Evolutionary conservation across 2,888 invertebrate genomes (phyloP), one percentile per base, ranked within the genome.

Genomic region (Antitype chi): DNA sequence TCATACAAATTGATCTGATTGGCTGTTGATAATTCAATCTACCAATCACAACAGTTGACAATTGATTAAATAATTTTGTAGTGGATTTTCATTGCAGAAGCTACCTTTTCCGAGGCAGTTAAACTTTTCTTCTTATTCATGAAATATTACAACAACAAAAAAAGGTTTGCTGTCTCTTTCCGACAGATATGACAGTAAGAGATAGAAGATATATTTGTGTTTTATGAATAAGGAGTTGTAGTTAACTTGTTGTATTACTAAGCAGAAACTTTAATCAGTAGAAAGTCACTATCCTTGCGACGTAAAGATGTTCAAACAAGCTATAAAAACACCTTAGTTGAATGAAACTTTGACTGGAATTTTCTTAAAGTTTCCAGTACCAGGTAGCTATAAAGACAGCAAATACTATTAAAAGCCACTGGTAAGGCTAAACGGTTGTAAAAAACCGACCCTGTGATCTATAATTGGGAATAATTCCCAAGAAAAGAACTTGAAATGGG

Each of bases 401-500:
- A 63, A 38, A 62, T 59, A 53, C 47, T 25, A 49, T n/a, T 43
- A 28, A 64, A 80, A 62, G 76, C 69, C 69, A 84, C 13, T 4
- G n/a, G 17, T 49, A 73, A 85, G 68, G 74, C 83, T 85, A 64
- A 32, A 63, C 13, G 80, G 79, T 88, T 72, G 32, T 17, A 38
- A 25, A 25, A 4, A 70, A 69, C 60, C 70, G 13, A 67, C 68
- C 43, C 57, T 43, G 74, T 85, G 74, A 73, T 84, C 57, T 57
- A 73, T 32, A 13, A 60, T 66, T 86, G 81, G 79, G 76, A 81
- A 78, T 57, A 75, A n/a, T 80, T 70, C 60, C 52, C 55, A 20
- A 59, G 13, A 53, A 32, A 66, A 62, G 74, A 73, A 81, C 63
- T 85, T 49, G 59, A 74, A 81, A 75, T 87, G 85, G 85, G 78